Conservation (phyloP, 1,140 invertebrate genomes). For the Zaprionus capensis region DNA sequence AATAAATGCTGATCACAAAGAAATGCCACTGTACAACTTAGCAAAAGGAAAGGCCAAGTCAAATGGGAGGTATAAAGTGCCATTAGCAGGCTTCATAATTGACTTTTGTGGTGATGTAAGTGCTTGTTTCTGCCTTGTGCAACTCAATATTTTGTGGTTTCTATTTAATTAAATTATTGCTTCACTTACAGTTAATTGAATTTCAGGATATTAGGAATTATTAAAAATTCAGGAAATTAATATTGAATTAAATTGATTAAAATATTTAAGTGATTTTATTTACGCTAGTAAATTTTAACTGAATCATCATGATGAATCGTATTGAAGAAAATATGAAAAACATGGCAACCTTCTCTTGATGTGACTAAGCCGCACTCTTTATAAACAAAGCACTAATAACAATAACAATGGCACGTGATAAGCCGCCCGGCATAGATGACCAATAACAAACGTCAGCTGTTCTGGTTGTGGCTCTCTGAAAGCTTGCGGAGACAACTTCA, state of each 20-base stretch:
- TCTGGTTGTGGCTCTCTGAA: constrained; percentile 50
- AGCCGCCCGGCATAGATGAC: constrained; percentile 55
- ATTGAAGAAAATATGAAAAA: background rate
- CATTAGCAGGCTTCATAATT: background rate
- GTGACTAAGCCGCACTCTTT: background rate
- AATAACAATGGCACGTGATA: constrained; percentile 2
- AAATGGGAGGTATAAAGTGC: background rate
- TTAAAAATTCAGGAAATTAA: constrained; percentile 46
- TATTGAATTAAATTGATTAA: background rate
- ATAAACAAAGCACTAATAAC: constrained; percentile 16
- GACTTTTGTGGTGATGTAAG: background rate
- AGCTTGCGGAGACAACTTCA: constrained; percentile 41
- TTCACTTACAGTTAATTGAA: constrained; percentile 17
- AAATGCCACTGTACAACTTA: background rate
- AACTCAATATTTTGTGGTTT: background rate
- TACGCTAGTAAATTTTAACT: background rate
- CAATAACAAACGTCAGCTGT: constrained; percentile 81
- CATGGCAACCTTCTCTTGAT: background rate
- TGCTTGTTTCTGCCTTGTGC: background rate
- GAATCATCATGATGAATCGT: background rate
- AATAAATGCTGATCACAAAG: background rate
- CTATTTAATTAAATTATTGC: background rate
- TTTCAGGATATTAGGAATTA: constrained; percentile 46
- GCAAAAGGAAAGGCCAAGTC: background rate
- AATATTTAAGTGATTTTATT: background rate